Evolutionary conservation across 2,888 invertebrate species (phyloP).

Genomic region (Monopis laevigella): DNA sequence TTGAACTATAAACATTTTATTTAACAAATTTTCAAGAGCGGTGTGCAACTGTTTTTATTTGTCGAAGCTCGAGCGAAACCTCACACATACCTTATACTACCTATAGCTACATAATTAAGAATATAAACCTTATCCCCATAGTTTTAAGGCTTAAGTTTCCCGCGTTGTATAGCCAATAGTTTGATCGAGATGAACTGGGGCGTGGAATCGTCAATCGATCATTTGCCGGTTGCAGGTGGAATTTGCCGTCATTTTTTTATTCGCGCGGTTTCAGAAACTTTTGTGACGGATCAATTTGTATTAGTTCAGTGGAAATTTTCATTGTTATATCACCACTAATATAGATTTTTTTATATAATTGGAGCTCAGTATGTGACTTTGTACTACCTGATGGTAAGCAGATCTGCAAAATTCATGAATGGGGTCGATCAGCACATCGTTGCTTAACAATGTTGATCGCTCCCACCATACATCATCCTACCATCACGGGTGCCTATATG

Average conservation of each 20-base stretch:
- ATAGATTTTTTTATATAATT: too few relatives aligned
- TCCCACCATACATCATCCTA: too few relatives aligned
- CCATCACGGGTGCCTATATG: too few relatives aligned
- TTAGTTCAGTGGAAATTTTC: neutral
- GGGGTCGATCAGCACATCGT: too few relatives aligned
- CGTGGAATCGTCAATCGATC: slow-evolving; percentile 5
- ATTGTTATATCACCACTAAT: neutral
- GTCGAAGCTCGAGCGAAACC: neutral
- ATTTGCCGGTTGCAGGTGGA: slow-evolving; percentile 7
- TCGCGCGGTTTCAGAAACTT: neutral
- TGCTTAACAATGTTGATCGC: too few relatives aligned
- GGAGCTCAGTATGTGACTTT: too few relatives aligned
- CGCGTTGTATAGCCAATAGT: neutral
- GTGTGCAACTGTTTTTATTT: slow-evolving; percentile 5
- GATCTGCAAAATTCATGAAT: too few relatives aligned
- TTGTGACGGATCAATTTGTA: slow-evolving; percentile 2
- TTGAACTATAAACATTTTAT: too few relatives aligned
- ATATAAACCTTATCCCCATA: neutral
- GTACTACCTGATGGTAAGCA: too few relatives aligned
- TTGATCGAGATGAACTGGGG: slow-evolving; percentile 5
- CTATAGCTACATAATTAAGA: neutral
- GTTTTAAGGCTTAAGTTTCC: neutral
- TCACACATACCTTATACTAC: neutral
- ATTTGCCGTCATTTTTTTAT: slow-evolving; percentile 4
- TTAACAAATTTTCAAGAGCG: neutral